These are phyloP conservation scores for Listrodromus nycthemerus DNA, from an alignment of 2,888 invertebrate species.

Conservation along the genomic window DNA sequence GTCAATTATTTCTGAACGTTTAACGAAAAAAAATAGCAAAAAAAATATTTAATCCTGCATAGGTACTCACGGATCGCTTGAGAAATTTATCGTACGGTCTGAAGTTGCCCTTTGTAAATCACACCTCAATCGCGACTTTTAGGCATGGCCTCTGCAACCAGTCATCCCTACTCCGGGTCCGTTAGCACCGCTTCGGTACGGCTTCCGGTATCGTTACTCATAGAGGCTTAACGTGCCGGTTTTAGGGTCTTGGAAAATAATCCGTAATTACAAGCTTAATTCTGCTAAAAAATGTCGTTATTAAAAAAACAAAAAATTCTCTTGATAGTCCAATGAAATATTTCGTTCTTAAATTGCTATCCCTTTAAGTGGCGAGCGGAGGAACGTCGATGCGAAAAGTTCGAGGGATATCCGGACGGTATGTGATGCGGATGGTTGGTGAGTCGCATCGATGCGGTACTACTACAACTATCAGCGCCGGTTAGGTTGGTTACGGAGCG, in stretches of 20 bases:
- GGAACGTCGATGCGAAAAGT: conserved; percentile 51
- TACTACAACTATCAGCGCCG: conserved; percentile 63
- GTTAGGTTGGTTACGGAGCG: conserved; percentile 67
- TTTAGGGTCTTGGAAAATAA: not conserved
- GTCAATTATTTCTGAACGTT: not conserved
- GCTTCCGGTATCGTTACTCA: too few relatives aligned
- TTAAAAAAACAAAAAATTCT: not conserved
- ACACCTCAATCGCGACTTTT: too few relatives aligned
- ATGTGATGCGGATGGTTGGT: conserved; percentile 32
- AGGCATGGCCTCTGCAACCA: too few relatives aligned
- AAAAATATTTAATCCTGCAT: not conserved
- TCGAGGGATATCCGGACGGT: conserved; percentile 36
- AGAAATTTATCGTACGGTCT: too few relatives aligned
- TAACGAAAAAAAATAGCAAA: not conserved
- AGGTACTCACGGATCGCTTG: too few relatives aligned
- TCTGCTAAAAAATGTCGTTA: not conserved
- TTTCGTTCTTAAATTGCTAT: not conserved
- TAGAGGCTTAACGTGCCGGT: too few relatives aligned
- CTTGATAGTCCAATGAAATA: not conserved
- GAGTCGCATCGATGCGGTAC: conserved; percentile 35
- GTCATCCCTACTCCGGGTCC: too few relatives aligned
- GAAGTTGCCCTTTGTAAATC: too few relatives aligned
- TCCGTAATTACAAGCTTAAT: not conserved
- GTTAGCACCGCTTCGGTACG: too few relatives aligned
- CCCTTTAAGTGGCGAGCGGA: conserved; percentile 23